phyloP scores from a whole-genome alignment of 2,888 invertebrate species.

The Cyaniris semiargus region DNA sequence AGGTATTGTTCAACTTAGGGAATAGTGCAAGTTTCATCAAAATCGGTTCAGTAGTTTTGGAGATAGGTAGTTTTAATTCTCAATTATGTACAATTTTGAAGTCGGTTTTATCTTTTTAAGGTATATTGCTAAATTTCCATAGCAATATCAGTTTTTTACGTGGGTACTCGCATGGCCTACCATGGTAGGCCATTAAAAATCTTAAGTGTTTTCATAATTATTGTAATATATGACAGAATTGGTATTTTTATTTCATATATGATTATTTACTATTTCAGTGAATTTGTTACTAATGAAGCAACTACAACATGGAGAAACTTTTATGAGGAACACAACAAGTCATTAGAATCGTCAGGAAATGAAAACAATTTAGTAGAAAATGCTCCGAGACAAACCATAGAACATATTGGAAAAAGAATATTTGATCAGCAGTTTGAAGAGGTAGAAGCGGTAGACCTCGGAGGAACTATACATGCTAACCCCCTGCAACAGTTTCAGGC shows the following conservation, averaged over 20 bases:
- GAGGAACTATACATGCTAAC: slow-evolving; percentile 45
- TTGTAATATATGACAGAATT: no score
- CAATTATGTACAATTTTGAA: no score
- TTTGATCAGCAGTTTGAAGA: slow-evolving; percentile 69
- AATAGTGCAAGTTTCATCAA: no score
- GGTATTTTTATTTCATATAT: background rate
- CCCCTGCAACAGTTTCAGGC: slow-evolving; percentile 49
- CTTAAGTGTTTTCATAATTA: no score
- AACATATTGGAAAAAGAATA: slow-evolving; percentile 61
- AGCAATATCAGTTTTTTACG: no score
- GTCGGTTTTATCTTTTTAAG: no score
- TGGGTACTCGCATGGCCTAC: no score
- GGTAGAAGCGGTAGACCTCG: slow-evolving; percentile 57
- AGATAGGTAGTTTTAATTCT: no score
- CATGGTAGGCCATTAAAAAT: no score
- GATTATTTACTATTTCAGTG: slow-evolving; percentile 50
- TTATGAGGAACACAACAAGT: slow-evolving; percentile 71
- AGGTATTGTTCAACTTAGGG: no score
- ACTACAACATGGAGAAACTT: slow-evolving; percentile 74
- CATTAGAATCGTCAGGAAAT: slow-evolving; percentile 64
- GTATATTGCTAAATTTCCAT: no score
- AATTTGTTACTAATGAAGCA: slow-evolving; percentile 68
- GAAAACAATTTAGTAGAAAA: slow-evolving; percentile 52
- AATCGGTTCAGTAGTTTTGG: no score
- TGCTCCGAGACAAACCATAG: slow-evolving; percentile 48